phyloP scores from a whole-genome alignment of 2,797 vertebrate species.

The Mico argentatus region DNA sequence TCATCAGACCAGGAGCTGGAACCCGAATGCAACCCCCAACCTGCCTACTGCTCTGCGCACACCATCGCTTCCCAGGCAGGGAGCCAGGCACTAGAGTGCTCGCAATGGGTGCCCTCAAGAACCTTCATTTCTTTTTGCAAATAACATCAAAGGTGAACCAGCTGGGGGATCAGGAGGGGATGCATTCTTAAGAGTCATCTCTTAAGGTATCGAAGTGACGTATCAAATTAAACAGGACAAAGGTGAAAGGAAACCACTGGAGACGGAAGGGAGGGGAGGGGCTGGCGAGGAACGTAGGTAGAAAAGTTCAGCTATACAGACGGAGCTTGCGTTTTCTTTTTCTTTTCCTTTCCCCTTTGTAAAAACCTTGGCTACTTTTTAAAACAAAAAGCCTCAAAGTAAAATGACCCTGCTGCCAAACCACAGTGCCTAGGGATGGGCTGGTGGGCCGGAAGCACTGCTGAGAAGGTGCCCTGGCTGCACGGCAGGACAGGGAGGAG shows the following conservation, averaged over 20 bases:
- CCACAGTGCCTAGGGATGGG: slow-evolving; percentile 59
- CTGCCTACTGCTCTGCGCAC: slow-evolving; percentile 25
- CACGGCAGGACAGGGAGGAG: slow-evolving; percentile 8
- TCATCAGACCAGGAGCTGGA: slow-evolving; percentile 15
- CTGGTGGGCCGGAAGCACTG: slow-evolving; percentile 42
- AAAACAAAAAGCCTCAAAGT: slow-evolving; percentile 81
- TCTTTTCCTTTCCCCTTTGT: slow-evolving; percentile 66
- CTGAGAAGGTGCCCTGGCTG: slow-evolving; percentile 68
- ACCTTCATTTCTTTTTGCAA: slow-evolving; percentile 42
- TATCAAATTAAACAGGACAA: slow-evolving; percentile 57
- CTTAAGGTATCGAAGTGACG: slow-evolving; percentile 69
- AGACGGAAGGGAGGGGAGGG: slow-evolving; percentile 10
- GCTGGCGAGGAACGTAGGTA: slow-evolving; percentile 71
- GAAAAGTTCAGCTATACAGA: slow-evolving; percentile 82
- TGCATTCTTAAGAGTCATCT: slow-evolving; percentile 23
- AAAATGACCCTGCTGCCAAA: slow-evolving; percentile 68
- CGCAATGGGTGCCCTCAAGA: background rate
- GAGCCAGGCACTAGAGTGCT: background rate
- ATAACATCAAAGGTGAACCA: slow-evolving; percentile 34
- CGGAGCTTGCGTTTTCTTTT: slow-evolving; percentile 67
- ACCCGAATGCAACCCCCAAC: slow-evolving; percentile 31
- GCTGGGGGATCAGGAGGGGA: background rate
- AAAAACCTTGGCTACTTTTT: slow-evolving; percentile 84
- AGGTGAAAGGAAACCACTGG: slow-evolving; percentile 55
- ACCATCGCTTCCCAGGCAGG: slow-evolving; percentile 28